phyloP scores from a whole-genome alignment of 2,113 vertebrate genomes.

The Microcebus jonahi region DNA sequence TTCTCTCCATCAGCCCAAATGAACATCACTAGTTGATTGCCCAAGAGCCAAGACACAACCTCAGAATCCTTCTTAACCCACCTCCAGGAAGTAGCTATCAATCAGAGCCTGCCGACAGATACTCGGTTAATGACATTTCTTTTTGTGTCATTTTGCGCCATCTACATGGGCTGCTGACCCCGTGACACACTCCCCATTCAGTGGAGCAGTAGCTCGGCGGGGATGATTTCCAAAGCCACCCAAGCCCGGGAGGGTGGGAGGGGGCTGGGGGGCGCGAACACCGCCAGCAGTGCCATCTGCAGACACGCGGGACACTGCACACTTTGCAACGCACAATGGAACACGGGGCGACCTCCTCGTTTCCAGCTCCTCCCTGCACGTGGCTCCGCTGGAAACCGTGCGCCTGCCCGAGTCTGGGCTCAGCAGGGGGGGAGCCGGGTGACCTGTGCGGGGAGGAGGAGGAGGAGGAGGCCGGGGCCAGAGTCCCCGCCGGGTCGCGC shows the following conservation, averaged over 20 bases:
- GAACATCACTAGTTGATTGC: background rate
- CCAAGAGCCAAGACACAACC: background rate
- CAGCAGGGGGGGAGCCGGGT: background rate
- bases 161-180: background rate
- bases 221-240: slow-evolving; percentile 1
- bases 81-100: background rate
- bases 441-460: background rate
- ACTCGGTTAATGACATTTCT: background rate
- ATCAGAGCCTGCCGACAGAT: background rate
- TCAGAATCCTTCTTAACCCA: background rate
- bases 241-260: background rate
- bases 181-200: background rate
- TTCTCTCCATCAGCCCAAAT: background rate
- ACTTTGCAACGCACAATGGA: background rate
- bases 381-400: background rate
- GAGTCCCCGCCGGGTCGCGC: background rate
- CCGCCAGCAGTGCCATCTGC: background rate
- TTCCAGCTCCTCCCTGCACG: background rate
- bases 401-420: background rate
- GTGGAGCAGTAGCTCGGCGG: background rate
- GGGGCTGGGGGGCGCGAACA: background rate
- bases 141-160: background rate
- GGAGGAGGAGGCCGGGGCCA: background rate
- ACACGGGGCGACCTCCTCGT: background rate
- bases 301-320: background rate